phyloP scores from a whole-genome alignment of 2,113 vertebrate species.

The Anser brachyrhynchus region DNA sequence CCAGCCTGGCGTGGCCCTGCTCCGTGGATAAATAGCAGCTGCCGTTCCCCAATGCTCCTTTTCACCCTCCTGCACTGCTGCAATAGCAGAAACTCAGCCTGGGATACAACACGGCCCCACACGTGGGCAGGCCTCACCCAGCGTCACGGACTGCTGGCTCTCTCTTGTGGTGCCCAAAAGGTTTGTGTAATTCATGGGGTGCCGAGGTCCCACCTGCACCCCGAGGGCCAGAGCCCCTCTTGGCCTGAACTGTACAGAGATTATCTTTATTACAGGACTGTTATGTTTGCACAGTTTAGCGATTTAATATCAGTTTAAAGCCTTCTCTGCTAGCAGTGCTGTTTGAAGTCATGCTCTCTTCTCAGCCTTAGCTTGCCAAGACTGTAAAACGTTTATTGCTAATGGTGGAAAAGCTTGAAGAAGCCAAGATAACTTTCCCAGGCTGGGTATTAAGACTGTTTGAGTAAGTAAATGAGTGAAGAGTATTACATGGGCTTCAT shows the following conservation, averaged over 20 bases:
- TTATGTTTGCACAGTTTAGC: constrained; percentile 62
- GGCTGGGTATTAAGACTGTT: constrained; percentile 46
- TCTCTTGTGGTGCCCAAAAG: background rate
- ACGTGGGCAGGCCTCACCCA: rapidly evolving
- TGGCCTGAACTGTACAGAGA: background rate
- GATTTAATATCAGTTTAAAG: constrained; percentile 65
- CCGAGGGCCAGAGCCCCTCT: constrained; percentile 1
- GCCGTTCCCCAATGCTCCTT: background rate
- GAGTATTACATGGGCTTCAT: constrained; percentile 50
- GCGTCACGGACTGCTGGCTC: background rate
- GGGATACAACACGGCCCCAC: background rate
- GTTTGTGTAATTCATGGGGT: background rate
- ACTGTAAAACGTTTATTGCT: constrained; percentile 72
- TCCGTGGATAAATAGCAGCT: background rate
- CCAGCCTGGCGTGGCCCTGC: background rate
- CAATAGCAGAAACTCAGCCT: background rate
- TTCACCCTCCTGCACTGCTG: background rate
- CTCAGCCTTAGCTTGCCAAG: constrained; percentile 45
- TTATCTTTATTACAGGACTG: constrained; percentile 73
- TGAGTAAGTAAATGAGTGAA: constrained; percentile 56
- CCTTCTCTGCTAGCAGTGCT: constrained; percentile 38
- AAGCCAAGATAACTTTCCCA: constrained; percentile 71
- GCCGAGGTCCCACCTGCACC: background rate
- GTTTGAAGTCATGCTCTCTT: constrained; percentile 65
- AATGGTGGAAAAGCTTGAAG: constrained; percentile 64